Percentiles rank a stretch among this genome's conserved stretches.
Evolutionary conservation across 2,113 vertebrate species (phyloP).

Genomic region (Tyto alba): DNA sequence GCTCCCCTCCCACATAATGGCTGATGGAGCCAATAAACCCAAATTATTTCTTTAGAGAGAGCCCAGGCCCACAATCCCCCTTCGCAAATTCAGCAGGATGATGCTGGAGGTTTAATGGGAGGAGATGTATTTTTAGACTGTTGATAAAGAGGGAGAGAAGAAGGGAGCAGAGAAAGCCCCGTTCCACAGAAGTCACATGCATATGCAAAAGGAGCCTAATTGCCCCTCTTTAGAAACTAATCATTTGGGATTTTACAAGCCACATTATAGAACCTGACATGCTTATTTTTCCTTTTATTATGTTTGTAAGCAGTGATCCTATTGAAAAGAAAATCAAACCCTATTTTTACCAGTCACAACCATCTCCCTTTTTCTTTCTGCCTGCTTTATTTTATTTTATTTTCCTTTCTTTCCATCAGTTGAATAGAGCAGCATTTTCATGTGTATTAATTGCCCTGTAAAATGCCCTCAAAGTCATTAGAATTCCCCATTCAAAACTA

Average conservation of each 20-base stretch:
- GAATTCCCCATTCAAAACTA: constrained; percentile 80
- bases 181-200: constrained; percentile 60
- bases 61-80: background rate
- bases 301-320: constrained; percentile 78
- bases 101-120: background rate
- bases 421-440: constrained; percentile 59
- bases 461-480: constrained; percentile 78
- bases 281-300: constrained; percentile 76
- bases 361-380: constrained; percentile 47
- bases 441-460: constrained; percentile 79
- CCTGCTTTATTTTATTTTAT: constrained; percentile 31
- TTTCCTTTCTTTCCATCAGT: constrained; percentile 43
- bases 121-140: constrained; percentile 49
- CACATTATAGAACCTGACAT: constrained; percentile 73
- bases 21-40: background rate
- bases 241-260: constrained; percentile 73
- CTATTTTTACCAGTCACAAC: constrained; percentile 73
- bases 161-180: constrained; percentile 41
- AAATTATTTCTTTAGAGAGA: background rate
- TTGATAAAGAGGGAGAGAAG: constrained; percentile 3
- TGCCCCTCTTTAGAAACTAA: constrained; percentile 77
- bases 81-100: background rate
- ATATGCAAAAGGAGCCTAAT: constrained; percentile 77
- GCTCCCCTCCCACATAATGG: background rate
- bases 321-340: constrained; percentile 78